Conservation (phyloP, 1,140 invertebrate genomes). For the Neoseiulus cucumeris region DNA sequence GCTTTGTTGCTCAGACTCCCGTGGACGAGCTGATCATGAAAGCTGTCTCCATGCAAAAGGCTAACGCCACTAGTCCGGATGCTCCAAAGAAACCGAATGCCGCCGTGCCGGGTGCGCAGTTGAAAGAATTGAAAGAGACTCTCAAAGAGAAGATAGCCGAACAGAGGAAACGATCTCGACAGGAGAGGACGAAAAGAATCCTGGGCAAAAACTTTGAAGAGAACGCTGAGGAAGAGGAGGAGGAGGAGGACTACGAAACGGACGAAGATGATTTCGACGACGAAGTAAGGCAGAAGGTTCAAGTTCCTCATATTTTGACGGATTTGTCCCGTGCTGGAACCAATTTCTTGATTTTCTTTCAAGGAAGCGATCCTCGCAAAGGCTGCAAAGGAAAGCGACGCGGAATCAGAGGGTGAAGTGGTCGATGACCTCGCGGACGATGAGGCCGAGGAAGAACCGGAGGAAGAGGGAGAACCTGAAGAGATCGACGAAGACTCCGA, state of each 20-base stretch:
- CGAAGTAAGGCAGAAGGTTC: background rate
- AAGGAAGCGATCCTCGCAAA: background rate
- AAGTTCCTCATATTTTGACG: background rate
- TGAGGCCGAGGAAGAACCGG: background rate
- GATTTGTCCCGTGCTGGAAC: background rate
- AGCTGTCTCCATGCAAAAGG: background rate
- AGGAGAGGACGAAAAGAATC: background rate
- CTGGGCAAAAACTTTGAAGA: background rate
- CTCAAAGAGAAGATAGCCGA: background rate
- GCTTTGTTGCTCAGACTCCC: background rate
- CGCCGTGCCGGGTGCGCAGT: background rate
- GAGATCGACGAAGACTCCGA: background rate
- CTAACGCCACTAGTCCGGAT: background rate
- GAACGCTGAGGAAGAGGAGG: background rate
- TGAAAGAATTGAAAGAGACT: background rate
- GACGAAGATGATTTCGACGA: background rate
- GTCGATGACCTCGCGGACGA: background rate
- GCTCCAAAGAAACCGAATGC: too few relatives aligned
- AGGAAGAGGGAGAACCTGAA: background rate
- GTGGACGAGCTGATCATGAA: background rate
- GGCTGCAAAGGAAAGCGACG: background rate
- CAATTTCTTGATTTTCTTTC: background rate
- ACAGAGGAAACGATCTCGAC: background rate
- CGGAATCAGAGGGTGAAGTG: background rate
- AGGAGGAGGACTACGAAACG: background rate